Evolutionary conservation across 2,797 vertebrate species (phyloP).

Genomic region (Diceros bicornis): DNA sequence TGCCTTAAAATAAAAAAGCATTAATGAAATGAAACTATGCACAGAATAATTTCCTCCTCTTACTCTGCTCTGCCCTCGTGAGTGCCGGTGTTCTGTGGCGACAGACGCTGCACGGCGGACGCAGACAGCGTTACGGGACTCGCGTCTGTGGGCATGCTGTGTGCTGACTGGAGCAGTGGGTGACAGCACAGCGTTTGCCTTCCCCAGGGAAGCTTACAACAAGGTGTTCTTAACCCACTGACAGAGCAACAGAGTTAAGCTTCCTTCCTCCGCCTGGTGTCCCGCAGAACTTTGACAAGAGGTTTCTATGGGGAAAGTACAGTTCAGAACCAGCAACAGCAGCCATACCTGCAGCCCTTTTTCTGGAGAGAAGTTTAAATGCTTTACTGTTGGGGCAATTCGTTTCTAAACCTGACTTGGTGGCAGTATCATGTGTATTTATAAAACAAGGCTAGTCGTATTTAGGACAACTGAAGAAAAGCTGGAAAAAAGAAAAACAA

Average conservation of each 20-base stretch:
- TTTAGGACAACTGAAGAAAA: slow-evolving; percentile 90
- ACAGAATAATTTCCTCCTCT: slow-evolving; percentile 92
- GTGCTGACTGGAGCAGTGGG: slow-evolving; percentile 89
- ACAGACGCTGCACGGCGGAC: slow-evolving; percentile 90
- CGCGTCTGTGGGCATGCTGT: slow-evolving; percentile 86
- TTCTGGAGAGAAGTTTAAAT: slow-evolving; percentile 85
- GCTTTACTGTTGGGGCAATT: slow-evolving; percentile 87
- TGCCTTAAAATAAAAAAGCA: slow-evolving; percentile 94
- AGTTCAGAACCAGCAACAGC: slow-evolving; percentile 87
- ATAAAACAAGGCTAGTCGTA: slow-evolving; percentile 89
- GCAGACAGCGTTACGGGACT: slow-evolving; percentile 87
- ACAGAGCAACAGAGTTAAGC: slow-evolving; percentile 80
- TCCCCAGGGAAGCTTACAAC: slow-evolving; percentile 80
- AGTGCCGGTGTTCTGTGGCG: slow-evolving; percentile 92
- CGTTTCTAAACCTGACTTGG: slow-evolving; percentile 86
- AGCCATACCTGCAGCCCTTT: slow-evolving; percentile 81
- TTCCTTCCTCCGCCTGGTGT: slow-evolving; percentile 87
- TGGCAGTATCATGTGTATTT: slow-evolving; percentile 88
- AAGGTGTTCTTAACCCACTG: slow-evolving; percentile 83
- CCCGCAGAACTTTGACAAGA: slow-evolving; percentile 86
- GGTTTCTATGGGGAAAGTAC: slow-evolving; percentile 83
- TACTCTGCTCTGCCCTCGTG: slow-evolving; percentile 90
- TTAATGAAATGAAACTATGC: slow-evolving; percentile 92
- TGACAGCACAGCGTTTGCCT: slow-evolving; percentile 86
- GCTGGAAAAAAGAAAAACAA: slow-evolving; percentile 90